A percentile compares a stretch with the other conserved stretches of the same genome.
These are phyloP conservation scores for Prunella fulvescens DNA, from an alignment of 2,113 vertebrate species.

Conservation along the genomic window DNA sequence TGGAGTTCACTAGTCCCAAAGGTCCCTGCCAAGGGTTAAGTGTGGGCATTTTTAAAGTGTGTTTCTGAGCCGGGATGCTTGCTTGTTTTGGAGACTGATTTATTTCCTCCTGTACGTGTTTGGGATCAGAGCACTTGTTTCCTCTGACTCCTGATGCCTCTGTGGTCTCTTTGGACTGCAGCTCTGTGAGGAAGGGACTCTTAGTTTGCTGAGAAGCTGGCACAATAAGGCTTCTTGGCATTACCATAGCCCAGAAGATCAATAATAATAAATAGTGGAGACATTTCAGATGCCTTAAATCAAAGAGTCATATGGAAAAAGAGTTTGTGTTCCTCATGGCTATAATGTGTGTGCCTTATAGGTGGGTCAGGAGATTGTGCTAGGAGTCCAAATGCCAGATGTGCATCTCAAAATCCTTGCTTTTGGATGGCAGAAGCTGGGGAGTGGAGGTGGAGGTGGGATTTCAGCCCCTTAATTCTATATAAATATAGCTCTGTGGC, in stretches of 20 bases:
- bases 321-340: background rate
- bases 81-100: conserved; percentile 23
- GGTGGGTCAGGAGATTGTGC: background rate
- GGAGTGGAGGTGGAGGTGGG: background rate
- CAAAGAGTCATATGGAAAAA: conserved; percentile 1
- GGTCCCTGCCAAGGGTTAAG: background rate
- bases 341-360: background rate
- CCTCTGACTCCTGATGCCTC: conserved; percentile 1
- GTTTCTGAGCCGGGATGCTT: background rate
- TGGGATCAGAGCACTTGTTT: conserved; percentile 46
- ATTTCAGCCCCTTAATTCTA: conserved; percentile 44
- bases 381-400: background rate
- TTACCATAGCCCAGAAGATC: background rate
- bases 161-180: background rate
- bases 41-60: background rate
- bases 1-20: background rate
- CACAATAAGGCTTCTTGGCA: background rate
- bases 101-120: conserved; percentile 38
- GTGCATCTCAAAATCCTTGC: background rate
- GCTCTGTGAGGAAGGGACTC: background rate
- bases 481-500: conserved; percentile 65
- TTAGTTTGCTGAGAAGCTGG: background rate
- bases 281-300: conserved; percentile 7
- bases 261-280: conserved; percentile 16
- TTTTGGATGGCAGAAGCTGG: background rate